Evolutionary conservation across 2,113 vertebrate genomes (phyloP).

Genomic region (Clupea harengus): DNA sequence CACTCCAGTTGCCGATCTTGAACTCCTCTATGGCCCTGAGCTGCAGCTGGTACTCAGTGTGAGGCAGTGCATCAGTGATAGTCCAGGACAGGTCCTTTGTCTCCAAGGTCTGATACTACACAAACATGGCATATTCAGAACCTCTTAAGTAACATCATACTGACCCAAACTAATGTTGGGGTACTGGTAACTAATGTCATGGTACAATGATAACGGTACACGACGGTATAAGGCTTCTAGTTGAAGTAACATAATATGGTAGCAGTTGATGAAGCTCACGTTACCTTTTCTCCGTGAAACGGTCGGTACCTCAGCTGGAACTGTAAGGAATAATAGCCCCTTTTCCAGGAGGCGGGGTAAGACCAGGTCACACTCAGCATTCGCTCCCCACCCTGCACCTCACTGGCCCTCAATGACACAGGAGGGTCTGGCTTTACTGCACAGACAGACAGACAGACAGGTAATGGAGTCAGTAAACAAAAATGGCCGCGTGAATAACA

Average conservation of each 20-base stretch:
- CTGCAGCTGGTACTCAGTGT: conserved; percentile 58
- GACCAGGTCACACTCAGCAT: conserved; percentile 63
- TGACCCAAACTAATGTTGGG: no score
- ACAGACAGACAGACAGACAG: neutral
- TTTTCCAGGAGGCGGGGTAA: conserved; percentile 62
- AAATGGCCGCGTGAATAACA: no score
- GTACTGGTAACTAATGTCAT: neutral
- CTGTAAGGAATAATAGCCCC: conserved; percentile 46
- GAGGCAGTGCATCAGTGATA: conserved; percentile 59
- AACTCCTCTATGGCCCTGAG: conserved; percentile 60
- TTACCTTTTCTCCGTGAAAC: conserved; percentile 30
- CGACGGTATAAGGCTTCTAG: no score
- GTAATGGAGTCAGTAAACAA: no score
- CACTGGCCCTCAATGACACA: conserved; percentile 39
- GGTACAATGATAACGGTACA: no score
- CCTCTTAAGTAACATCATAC: no score
- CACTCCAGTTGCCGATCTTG: conserved; percentile 66
- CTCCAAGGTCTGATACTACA: conserved; percentile 28
- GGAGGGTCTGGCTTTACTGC: conserved; percentile 74
- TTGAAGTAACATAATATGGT: neutral
- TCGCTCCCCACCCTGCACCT: conserved; percentile 36
- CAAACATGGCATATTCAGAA: neutral
- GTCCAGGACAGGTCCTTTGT: neutral
- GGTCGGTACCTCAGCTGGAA: conserved; percentile 66
- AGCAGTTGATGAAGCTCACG: no score